Evolutionary conservation across 2,797 vertebrate species (phyloP), one percentile per base, ranked within the genome.

Genomic region (Catostomus latipinnis): DNA sequence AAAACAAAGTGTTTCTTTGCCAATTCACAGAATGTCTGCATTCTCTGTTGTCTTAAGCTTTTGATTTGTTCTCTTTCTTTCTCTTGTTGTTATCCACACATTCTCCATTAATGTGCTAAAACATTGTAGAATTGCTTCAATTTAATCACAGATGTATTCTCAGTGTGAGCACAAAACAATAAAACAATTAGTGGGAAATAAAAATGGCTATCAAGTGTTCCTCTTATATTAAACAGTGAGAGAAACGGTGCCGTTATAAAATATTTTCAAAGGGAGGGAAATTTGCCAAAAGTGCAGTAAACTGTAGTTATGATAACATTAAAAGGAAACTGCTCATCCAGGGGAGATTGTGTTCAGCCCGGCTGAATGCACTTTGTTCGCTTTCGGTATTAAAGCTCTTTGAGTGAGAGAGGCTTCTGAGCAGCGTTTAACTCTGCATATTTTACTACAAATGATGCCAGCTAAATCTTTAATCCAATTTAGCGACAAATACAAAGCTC

Each of bases 121-220:
- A 54, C 68, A 71, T 11, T 1, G 34, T 58, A 5, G 63, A 34
- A n/a, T 46, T 48, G 63, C 63, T 53, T 71, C 14, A 43, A 50
- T 60, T 79, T 60, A n/a, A 71, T 66, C 69, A 54, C 68, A 71
- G 69, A 79, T 79, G 77, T 72, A 88, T 87, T 66, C 77, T 79
- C 77, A 57, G 77, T 72, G 69, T 79, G 77, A 72, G 53, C 69
- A 91, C 92, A 88, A 88, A 84, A 83, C 81, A 89, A 78, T 66
- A 80, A 88, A 88, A 54, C 83, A 91, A 88, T 89, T 84, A 87
- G 83, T 81, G 88, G 87, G 68, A 86, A 89, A 88, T 74, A 80
- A 53, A 71, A 78, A 61, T 56, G 46, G 86, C 14, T 84, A 84
- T 82, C 90, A 89, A 93, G 91, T 92, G 91, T 92, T 90, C 90